Base-by-base conservation (phyloP, 1,140 invertebrate species). In the Arion vulgaris region DNA sequence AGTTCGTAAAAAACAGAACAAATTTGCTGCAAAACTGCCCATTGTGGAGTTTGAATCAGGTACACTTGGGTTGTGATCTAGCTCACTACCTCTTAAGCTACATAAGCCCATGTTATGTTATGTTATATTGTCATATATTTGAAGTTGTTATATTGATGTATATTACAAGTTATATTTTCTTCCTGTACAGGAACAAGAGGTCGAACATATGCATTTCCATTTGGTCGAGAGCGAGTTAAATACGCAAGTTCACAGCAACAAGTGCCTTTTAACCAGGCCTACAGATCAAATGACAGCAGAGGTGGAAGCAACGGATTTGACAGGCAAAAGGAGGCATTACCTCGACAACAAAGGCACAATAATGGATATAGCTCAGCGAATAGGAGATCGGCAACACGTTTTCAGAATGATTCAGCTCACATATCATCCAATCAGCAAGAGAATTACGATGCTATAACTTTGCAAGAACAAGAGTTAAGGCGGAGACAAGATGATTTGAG, bases 221-320 rank as follows among this genome's bases (percentile, higher is more conserved):
- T 75, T 51, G 73, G 73, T 11, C 19, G 32, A 75, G 73, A 75
- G 28, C 38, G 45, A n/a, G 73, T 75, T 7, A n/a, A 75, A 19
- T 26, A 49, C n/a, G 28, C 1, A 0, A 28, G n/a, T 15, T 32
- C n/a, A 32, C n/a, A 23, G 28, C 5, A n/a, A 32, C 62, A 66
- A 28, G 62, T n/a, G 0, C 23, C 15, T n/a, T n/a, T 5, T 1
- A 57, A 57, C 53, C 17, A 57, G 19, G 23, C 53, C 9, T n/a
- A 57, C 4, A 19, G 17, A n/a, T 19, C 17, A 57, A 1, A 23
- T n/a, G 15, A 57, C 53, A 57, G 1, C 53, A 57, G 7, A 4
- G 19, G 4, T 23, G 53, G 17, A 19, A n/a, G 23, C 53, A n/a
- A 57, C 19, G 23, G 15, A 57, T 11, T 1, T 4, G 53, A 23